Base-by-base conservation (phyloP, 2,888 invertebrate genomes). In the Conistra vaccinii region DNA sequence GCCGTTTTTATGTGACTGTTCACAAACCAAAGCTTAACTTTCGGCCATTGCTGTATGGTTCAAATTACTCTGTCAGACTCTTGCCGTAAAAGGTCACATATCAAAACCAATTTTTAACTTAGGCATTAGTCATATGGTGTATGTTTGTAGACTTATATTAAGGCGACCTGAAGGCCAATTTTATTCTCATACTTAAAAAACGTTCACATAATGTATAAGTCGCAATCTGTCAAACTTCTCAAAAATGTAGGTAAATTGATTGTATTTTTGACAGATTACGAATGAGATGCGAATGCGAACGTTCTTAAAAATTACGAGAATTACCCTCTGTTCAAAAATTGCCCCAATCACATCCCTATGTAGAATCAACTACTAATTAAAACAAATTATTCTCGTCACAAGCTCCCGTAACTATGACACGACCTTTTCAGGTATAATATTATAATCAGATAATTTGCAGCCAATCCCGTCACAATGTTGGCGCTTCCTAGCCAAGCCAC, bases 351-450 rank as follows among this genome's bases (percentile, higher is more conserved):
- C 45, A 12, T 39, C 1, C 73, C 20, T 12, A 39, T n/a, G 48
- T 58, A 39, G 1, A 73, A 45, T 32, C 29, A 57, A 57, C n/a
- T 42, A 20, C 20, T 51, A 61, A 76, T 76, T 61, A 48, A 71
- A 72, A 79, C 53, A 53, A 79, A 79, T 79, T 39, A 71, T 71
- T 55, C 53, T 45, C 45, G 29, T 61, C 29, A 55, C 26, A 39
- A 20, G 35, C 51, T 61, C 32, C 53, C 60, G 17, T 55, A 29
- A 45, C 29, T 60, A 29, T 1, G 48, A 23, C 23, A 48, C 29
- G 61, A 61, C 72, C 72, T 61, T 51, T 23, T 10, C 80, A 77
- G 74, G 58, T 80, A 80, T 57, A 39, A 79, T 80, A 53, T 53
- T 48, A 80, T 78, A 75, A 81, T 81, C 45, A 42, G 39, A 63